Evolutionary conservation across 2,113 vertebrate genomes (phyloP).

Genomic region (Lagopus leucura): DNA sequence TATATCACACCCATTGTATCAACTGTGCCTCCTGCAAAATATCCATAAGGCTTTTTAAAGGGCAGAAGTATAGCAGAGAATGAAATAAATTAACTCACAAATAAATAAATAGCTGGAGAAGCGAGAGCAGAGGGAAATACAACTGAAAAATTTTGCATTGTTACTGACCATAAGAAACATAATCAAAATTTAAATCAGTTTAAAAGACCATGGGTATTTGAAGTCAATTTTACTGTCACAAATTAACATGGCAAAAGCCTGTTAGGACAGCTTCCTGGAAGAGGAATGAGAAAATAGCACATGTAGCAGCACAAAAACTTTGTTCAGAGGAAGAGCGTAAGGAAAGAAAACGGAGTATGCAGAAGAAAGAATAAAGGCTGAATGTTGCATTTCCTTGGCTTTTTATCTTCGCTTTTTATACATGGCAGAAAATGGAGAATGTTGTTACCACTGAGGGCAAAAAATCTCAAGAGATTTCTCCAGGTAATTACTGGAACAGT

Average conservation of each 20-base stretch:
- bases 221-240: not conserved
- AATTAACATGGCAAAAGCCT: not conserved
- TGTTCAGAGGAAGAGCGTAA: not conserved
- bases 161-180: not conserved
- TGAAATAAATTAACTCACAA: slow-evolving; percentile 4
- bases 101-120: not conserved
- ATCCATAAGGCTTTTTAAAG: not conserved
- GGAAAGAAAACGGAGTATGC: not conserved
- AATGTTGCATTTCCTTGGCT: slow-evolving; percentile 8
- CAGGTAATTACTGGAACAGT: not conserved
- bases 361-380: not conserved
- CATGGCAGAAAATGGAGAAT: not conserved
- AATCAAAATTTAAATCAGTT: not conserved
- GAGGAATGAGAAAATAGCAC: not conserved
- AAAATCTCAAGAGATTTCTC: not conserved
- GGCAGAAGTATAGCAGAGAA: not conserved
- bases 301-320: not conserved
- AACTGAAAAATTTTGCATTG: not conserved
- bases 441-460: not conserved
- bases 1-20: not conserved
- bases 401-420: not conserved
- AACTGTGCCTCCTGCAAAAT: not conserved
- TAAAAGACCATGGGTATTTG: not conserved
- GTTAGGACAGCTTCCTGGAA: slow-evolving; percentile 1
- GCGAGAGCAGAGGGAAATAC: not conserved